A percentile compares a stretch with the other conserved stretches of the same genome.
These are phyloP conservation scores for Chromobotia macracanthus DNA, from an alignment of 2,797 vertebrate genomes.

Conservation along the genomic window DNA sequence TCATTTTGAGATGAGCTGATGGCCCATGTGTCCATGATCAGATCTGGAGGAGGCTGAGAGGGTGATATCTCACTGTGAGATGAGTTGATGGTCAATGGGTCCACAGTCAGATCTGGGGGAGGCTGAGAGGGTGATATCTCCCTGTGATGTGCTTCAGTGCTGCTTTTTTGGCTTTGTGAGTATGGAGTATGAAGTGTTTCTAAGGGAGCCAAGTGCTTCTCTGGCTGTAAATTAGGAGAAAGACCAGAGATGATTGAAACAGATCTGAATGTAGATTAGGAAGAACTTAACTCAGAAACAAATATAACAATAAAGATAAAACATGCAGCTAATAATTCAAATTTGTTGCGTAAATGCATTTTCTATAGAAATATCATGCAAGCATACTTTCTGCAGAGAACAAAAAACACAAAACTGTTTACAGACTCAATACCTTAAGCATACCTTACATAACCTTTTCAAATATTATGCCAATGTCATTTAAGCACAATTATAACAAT, in stretches of 20 bases:
- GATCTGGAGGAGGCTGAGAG: conserved; percentile 9
- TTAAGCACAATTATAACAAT: too few species aligned
- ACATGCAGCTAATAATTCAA: too few species aligned
- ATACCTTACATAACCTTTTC: too few species aligned
- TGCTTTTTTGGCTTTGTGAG: conserved; percentile 29
- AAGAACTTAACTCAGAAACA: neutral
- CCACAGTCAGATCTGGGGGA: conserved; percentile 14
- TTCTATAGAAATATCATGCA: neutral
- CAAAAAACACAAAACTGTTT: too few species aligned
- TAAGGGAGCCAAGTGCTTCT: conserved; percentile 2
- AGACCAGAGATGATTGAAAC: conserved; percentile 10
- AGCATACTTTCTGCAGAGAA: too few species aligned
- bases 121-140: conserved; percentile 21
- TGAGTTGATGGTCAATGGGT: conserved; percentile 17
- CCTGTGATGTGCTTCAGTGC: conserved; percentile 9
- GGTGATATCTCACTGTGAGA: conserved; percentile 14
- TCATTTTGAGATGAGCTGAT: conserved; percentile 37
- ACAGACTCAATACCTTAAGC: too few species aligned
- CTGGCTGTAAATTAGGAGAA: conserved; percentile 23
- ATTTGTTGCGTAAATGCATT: too few species aligned
- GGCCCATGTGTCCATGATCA: neutral
- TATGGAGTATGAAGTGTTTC: conserved; percentile 21
- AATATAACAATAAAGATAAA: too few species aligned
- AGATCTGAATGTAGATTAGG: neutral
- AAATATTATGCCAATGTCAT: too few species aligned